Percentiles rank a stretch among this genome's conserved stretches.
Conservation (phyloP, 2,113 vertebrate genomes). For the Pelodiscus sinensis region DNA sequence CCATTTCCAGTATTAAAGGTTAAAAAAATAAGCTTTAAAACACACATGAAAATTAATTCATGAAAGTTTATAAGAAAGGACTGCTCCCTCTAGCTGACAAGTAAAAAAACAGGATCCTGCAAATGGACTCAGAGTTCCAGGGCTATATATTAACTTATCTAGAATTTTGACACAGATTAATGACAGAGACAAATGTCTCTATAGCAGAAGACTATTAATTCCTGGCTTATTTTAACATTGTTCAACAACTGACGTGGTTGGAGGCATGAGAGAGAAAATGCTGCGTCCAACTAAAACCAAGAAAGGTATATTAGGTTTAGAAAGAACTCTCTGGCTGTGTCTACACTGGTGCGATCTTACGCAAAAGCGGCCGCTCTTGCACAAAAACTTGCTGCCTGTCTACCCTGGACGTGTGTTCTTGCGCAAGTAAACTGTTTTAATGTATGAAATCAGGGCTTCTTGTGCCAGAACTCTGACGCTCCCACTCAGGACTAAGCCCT, state of each 20-base stretch:
- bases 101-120: background rate
- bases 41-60: background rate
- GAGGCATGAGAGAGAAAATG: background rate
- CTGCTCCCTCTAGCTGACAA: background rate
- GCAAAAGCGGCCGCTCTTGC: too few species aligned
- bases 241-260: background rate
- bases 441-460: too few species aligned
- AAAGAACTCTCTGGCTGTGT: background rate
- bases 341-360: too few species aligned
- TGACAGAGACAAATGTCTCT: background rate
- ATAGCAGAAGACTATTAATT: background rate
- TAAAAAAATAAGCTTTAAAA: background rate
- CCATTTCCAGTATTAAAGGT: background rate
- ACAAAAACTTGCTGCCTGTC: too few species aligned
- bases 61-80: background rate
- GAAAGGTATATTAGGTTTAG: background rate
- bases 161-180: background rate
- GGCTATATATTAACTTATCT: background rate
- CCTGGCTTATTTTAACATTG: rapidly evolving
- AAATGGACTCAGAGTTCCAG: rapidly evolving
- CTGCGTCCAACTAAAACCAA: background rate
- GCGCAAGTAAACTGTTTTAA: too few species aligned
- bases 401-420: too few species aligned
- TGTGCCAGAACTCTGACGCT: too few species aligned
- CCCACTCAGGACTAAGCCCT: too few species aligned